phyloP scores from a whole-genome alignment of 1,140 invertebrate genomes.

The Neuroterus valhalla region DNA sequence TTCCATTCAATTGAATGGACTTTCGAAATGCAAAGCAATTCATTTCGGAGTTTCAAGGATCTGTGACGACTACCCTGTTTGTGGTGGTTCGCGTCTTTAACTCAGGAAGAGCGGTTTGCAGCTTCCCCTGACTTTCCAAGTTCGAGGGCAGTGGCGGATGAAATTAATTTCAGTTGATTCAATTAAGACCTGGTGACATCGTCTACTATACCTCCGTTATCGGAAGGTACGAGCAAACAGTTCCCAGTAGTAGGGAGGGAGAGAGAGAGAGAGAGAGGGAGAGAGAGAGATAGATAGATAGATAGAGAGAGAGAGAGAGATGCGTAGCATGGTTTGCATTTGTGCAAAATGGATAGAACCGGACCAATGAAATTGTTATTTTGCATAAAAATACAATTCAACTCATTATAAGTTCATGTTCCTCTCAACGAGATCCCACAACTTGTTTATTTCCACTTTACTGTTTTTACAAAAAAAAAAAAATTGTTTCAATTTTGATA shows the following conservation, averaged over 20 bases:
- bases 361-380: background rate
- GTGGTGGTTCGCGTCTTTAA: constrained; percentile 50
- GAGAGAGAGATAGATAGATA: no score
- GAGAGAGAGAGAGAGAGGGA: no score
- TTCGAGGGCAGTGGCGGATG: constrained; percentile 60
- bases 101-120: constrained; percentile 42
- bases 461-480: background rate
- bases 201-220: constrained; percentile 52
- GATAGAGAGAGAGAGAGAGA: no score
- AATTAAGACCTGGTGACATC: constrained; percentile 67
- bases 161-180: constrained; percentile 72
- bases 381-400: constrained; percentile 4
- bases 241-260: background rate
- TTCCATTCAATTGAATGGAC: constrained; percentile 20
- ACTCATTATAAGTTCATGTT: constrained; percentile 8
- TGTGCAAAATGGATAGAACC: background rate
- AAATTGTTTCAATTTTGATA: background rate
- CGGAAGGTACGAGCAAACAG: background rate
- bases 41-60: constrained; percentile 41
- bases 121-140: constrained; percentile 59
- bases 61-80: constrained; percentile 38
- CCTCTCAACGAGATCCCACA: background rate
- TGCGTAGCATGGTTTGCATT: background rate
- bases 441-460: no score
- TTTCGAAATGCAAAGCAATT: constrained; percentile 45